Evolutionary conservation across 2,888 invertebrate species (phyloP).

Genomic region (Mimas tiliae): DNA sequence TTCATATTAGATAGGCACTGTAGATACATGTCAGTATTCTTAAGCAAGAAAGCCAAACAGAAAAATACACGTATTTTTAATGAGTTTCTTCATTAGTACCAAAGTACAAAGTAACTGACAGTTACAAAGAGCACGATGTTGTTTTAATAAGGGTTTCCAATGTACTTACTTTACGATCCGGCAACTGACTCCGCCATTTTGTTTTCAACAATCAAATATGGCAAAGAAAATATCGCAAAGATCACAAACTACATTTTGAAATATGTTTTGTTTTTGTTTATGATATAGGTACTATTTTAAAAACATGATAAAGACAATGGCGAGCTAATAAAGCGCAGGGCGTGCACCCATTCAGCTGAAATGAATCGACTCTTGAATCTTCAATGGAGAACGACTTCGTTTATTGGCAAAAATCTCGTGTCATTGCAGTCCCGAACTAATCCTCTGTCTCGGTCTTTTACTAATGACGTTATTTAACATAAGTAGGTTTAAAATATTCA

Average conservation of each 20-base stretch:
- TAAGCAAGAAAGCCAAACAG: no score
- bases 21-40: no score
- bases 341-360: not conserved
- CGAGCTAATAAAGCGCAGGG: not conserved
- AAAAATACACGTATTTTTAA: not conserved
- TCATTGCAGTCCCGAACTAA: not conserved
- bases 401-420: not conserved
- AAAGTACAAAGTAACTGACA: not conserved
- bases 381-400: not conserved
- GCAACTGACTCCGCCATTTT: conserved; percentile 3
- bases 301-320: not conserved
- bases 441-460: no score
- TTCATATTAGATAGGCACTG: no score
- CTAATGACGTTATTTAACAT: no score
- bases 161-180: not conserved
- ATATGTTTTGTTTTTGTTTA: no score
- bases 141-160: conserved; percentile 15
- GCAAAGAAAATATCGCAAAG: not conserved
- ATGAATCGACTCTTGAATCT: not conserved
- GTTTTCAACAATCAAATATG: conserved; percentile 14
- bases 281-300: not conserved
- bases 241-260: not conserved
- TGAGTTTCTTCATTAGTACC: not conserved
- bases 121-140: not conserved
- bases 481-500: no score